phyloP scores from a whole-genome alignment of 2,888 invertebrate species.

The Bugulina stolonifera region DNA sequence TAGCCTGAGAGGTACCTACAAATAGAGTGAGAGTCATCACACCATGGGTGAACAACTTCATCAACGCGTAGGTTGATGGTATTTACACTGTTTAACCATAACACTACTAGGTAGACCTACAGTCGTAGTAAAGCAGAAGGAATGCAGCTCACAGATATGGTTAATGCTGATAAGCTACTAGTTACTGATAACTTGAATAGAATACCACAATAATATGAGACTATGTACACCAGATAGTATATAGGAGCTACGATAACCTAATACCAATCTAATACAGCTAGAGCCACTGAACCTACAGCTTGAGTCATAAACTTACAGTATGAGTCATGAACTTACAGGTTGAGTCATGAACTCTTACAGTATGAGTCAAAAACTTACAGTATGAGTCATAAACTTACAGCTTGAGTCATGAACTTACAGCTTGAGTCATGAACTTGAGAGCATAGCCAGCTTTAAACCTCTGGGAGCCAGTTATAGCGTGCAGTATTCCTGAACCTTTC shows the following conservation, averaged over 20 bases:
- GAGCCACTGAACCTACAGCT: neutral
- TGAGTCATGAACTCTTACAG: neutral
- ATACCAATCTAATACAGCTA: neutral
- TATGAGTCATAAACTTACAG: neutral
- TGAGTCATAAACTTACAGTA: neutral
- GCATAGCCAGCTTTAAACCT: constrained; percentile 79
- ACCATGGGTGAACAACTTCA: too few species aligned
- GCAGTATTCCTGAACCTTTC: constrained; percentile 64
- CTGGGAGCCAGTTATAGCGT: constrained; percentile 70
- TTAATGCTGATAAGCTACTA: too few species aligned
- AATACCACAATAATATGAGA: too few species aligned
- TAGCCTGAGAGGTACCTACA: constrained; percentile 1
- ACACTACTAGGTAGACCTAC: too few species aligned
- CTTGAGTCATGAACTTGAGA: constrained; percentile 75
- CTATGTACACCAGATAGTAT: too few species aligned
- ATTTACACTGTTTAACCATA: too few species aligned
- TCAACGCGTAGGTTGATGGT: too few species aligned
- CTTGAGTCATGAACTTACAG: constrained; percentile 58
- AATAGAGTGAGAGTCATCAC: neutral
- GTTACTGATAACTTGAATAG: too few species aligned
- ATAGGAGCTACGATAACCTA: too few species aligned
- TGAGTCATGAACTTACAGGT: neutral
- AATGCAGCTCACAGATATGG: too few species aligned
- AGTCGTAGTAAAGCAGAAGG: too few species aligned
- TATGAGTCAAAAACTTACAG: neutral